A percentile compares a stretch with the other conserved stretches of the same genome.
Evolutionary conservation across 2,888 invertebrate species (phyloP).

Genomic region (Eristalis arbustorum): DNA sequence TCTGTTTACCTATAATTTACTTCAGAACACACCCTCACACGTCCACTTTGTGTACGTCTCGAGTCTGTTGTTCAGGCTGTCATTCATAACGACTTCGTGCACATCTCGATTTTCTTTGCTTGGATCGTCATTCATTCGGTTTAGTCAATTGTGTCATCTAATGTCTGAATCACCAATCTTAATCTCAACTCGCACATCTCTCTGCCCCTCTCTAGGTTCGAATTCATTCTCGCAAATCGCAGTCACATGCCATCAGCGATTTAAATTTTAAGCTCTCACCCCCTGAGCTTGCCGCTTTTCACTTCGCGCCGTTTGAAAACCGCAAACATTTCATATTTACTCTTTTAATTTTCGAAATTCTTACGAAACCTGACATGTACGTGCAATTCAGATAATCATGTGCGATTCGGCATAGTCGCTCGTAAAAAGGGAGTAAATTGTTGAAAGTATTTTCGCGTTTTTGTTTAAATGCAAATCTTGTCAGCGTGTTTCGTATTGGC

Average conservation of each 20-base stretch:
- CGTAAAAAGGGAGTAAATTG: slow-evolving; percentile 51
- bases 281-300: background rate
- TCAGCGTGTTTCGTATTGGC: slow-evolving; percentile 25
- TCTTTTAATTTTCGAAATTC: slow-evolving; percentile 53
- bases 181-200: background rate
- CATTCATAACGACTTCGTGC: background rate
- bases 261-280: background rate
- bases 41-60: background rate
- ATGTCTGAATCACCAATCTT: background rate
- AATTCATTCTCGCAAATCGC: background rate
- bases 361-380: slow-evolving; percentile 37
- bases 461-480: slow-evolving; percentile 54
- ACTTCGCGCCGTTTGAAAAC: slow-evolving; percentile 23
- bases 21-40: background rate
- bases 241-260: background rate
- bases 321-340: slow-evolving; percentile 44
- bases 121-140: background rate
- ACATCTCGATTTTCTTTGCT: background rate
- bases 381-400: slow-evolving; percentile 36
- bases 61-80: background rate
- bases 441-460: slow-evolving; percentile 23
- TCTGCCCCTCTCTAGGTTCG: background rate
- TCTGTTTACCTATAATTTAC: background rate
- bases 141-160: background rate
- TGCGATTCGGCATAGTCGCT: slow-evolving; percentile 15